Percentiles rank a stretch among this genome's conserved stretches.
Evolutionary conservation across 2,113 vertebrate genomes (phyloP).

Genomic region (Epinephelus moara): DNA sequence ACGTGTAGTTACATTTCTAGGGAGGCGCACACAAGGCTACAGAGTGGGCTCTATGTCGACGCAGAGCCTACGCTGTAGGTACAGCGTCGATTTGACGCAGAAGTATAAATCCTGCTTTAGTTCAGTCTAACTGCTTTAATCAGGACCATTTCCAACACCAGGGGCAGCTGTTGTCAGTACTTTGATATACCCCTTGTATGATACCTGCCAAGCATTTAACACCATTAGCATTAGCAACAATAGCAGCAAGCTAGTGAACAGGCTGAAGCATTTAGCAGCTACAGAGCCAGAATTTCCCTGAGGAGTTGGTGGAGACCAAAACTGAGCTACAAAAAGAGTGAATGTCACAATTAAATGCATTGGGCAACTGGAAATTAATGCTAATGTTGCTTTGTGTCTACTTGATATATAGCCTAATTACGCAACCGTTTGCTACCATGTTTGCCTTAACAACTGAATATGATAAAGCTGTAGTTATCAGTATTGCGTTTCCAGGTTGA

Average conservation of each 20-base stretch:
- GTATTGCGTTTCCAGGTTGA: not conserved
- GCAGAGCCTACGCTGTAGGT: no score
- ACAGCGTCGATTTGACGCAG: no score
- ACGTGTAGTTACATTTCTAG: no score
- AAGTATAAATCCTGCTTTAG: no score
- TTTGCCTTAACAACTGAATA: not conserved
- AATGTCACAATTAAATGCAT: not conserved
- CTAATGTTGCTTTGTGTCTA: not conserved
- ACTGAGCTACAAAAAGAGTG: not conserved
- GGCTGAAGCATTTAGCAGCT: not conserved
- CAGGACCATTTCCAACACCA: not conserved
- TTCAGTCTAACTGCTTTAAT: not conserved
- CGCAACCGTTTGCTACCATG: no score
- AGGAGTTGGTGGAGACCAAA: not conserved
- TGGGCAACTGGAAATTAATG: not conserved
- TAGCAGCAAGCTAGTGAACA: not conserved
- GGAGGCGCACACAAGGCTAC: no score
- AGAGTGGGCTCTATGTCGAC: no score
- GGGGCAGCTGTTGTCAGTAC: not conserved
- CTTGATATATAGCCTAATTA: not conserved
- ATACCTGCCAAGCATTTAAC: not conserved
- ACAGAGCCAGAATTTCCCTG: not conserved
- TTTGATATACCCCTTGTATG: not conserved
- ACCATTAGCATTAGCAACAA: not conserved
- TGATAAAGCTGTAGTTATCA: not conserved